A percentile compares a stretch with the other conserved stretches of the same genome.
These are phyloP conservation scores for Fringilla coelebs DNA, from an alignment of 2,797 vertebrate species.

Conservation along the genomic window DNA sequence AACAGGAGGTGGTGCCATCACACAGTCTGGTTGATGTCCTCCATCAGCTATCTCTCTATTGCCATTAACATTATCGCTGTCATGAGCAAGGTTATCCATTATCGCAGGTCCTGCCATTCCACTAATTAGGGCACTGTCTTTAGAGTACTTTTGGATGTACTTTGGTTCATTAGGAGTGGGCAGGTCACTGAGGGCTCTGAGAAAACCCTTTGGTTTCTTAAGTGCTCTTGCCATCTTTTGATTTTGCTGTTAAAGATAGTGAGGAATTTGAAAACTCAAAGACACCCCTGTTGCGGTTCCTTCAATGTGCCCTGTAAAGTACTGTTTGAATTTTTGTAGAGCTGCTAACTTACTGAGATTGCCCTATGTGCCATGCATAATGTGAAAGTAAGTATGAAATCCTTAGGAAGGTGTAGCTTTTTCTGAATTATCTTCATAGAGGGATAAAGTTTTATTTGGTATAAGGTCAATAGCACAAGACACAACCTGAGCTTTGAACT, in stretches of 20 bases:
- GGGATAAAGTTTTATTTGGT: not conserved
- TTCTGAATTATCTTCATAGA: not conserved
- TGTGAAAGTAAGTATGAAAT: not conserved
- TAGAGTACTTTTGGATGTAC: not conserved
- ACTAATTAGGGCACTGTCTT: not conserved
- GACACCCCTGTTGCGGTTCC: not conserved
- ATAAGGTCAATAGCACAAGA: not conserved
- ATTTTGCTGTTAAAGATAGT: not conserved
- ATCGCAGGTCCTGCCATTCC: not conserved
- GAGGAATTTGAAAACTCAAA: not conserved
- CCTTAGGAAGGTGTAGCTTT: not conserved
- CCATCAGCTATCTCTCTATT: not conserved
- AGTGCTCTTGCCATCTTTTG: not conserved
- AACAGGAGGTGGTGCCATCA: not conserved
- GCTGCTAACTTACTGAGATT: not conserved
- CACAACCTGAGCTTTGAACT: not conserved
- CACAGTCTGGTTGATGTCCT: not conserved
- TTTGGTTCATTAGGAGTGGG: not conserved
- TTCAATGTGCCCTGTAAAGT: not conserved
- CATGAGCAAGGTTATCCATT: not conserved
- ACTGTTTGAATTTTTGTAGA: not conserved
- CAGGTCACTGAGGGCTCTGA: not conserved
- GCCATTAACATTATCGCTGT: not conserved
- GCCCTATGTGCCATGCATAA: not conserved
- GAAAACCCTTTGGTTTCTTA: not conserved